A percentile compares a stretch with the other conserved stretches of the same genome.
Evolutionary conservation across 2,888 invertebrate genomes (phyloP).

Genomic region (Leptopilina drosophilae): DNA sequence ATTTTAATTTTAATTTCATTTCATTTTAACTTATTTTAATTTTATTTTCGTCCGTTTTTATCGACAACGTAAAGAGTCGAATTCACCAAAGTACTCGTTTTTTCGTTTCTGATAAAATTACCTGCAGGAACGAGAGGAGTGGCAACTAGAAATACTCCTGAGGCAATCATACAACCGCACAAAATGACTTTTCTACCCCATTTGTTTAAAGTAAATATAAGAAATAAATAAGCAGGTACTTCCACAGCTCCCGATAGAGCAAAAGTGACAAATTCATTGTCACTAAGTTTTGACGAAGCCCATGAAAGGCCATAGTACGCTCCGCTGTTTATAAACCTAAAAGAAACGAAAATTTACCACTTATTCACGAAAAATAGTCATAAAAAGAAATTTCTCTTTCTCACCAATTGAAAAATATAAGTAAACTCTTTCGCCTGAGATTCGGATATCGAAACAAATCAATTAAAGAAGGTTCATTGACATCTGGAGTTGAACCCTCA

Average conservation of each 20-base stretch:
- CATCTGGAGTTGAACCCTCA: conserved; percentile 68
- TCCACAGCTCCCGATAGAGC: conserved; percentile 87
- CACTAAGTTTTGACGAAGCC: conserved; percentile 85
- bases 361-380: background rate
- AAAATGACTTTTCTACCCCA: conserved; percentile 85
- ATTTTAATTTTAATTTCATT: no score
- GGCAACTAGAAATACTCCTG: conserved; percentile 80
- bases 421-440: conserved; percentile 82
- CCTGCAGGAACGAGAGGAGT: conserved; percentile 80
- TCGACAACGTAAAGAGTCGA: no score
- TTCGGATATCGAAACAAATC: conserved; percentile 83
- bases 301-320: conserved; percentile 89
- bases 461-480: conserved; percentile 78
- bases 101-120: conserved; percentile 65
- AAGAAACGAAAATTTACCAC: conserved; percentile 8
- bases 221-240: conserved; percentile 84
- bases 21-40: conserved; percentile 2
- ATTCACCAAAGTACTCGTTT: no score
- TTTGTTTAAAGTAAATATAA: conserved; percentile 83
- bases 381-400: conserved; percentile 48
- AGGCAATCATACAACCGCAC: conserved; percentile 83
- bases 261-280: conserved; percentile 86
- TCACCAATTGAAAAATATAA: conserved; percentile 87
- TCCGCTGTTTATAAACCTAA: conserved; percentile 86
- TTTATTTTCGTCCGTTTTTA: no score